These are phyloP conservation scores for Parambassis ranga DNA, from an alignment of 2,797 vertebrate species.

Conservation along the genomic window DNA sequence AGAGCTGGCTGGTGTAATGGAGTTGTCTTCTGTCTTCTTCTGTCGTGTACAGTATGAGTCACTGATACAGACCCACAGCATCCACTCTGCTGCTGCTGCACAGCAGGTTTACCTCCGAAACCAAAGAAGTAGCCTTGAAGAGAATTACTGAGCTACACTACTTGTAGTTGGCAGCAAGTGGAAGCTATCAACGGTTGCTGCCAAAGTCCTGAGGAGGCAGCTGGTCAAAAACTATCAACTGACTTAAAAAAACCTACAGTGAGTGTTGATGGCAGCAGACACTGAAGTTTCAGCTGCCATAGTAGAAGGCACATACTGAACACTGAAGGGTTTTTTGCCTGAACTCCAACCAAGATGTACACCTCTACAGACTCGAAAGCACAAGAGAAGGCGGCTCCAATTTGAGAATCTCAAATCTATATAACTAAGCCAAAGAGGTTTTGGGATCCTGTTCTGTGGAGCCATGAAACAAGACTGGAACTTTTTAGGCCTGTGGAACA, in stretches of 20 bases:
- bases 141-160: too few relatives aligned
- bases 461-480: neutral
- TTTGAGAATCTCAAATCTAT: neutral
- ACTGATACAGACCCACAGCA: neutral
- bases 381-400: neutral
- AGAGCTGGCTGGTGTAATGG: neutral
- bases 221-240: too few relatives aligned
- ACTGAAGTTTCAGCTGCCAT: neutral
- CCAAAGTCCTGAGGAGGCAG: too few relatives aligned
- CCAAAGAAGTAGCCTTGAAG: slow-evolving; percentile 19
- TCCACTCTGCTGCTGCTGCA: too few relatives aligned
- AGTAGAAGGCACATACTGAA: too few relatives aligned
- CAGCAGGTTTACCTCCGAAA: too few relatives aligned
- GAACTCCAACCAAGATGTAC: neutral
- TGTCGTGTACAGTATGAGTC: neutral
- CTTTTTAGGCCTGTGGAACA: neutral
- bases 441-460: neutral
- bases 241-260: too few relatives aligned
- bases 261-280: neutral
- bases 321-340: neutral
- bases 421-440: neutral
- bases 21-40: slow-evolving; percentile 1
- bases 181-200: too few relatives aligned
- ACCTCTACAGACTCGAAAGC: neutral
- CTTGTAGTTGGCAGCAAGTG: too few relatives aligned